Evolutionary conservation across 2,888 invertebrate species (phyloP), one percentile per base, ranked within the genome.

Genomic region (Sinotaia quadrata): DNA sequence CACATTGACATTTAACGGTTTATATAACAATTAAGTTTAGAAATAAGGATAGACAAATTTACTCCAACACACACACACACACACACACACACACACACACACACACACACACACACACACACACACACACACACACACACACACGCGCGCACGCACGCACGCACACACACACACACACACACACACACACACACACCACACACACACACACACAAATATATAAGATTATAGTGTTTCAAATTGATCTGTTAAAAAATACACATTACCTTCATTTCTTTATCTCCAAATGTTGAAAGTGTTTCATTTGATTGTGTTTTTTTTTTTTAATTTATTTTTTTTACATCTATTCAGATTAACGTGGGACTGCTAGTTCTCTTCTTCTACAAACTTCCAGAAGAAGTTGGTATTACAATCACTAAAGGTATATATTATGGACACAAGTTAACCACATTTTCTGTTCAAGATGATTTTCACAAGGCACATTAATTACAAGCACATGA

Each of bases 361-460:
- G 73, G 71, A 31, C 31, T 62, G 29, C 15, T 71, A 7, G 67
- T 71, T 3, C 18, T 71, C 37, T 4, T 73, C 21, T 59, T 73
- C 29, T 71, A 66, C 49, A 63, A 36, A 21, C 56, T 63, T 31
- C 87, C 88, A 24, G 78, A 78, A 5, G 88, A 89, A 66, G 69
- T 82, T 10, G 76, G 79, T 5, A 71, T 87, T 29, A 80, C 44
- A 76, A 87, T 5, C 84, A 84, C 18, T 87, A 85, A 21, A 87
- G 84, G 79, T 81, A 85, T 85, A 70, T 68, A 57, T 37, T 2
- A 59, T 27, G 8, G 5, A 27, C 15, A 4, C 2, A 15, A 36
- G 34, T 29, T 18, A 21, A 29, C 29, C 18, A 12, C 21, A 15
- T 18, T 18, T 0, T n/a, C 4, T 12, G 18, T 41, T 41, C 41